Evolutionary conservation across 2,888 invertebrate species (phyloP).

Genomic region (Cancer borealis): DNA sequence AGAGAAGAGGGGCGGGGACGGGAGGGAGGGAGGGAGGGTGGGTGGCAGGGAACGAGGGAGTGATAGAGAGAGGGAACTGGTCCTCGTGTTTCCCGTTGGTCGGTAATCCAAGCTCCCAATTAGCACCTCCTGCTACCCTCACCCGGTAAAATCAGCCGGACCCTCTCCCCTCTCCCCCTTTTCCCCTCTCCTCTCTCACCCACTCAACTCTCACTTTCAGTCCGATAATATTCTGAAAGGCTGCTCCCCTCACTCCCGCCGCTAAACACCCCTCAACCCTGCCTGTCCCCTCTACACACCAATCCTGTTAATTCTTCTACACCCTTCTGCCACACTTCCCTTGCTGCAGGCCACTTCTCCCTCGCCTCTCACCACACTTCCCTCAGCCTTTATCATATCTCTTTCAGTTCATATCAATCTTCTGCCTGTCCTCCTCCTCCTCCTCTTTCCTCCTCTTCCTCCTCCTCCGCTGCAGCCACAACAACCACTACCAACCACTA

Average conservation of each 20-base stretch:
- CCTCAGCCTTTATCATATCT: neutral
- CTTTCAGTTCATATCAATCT: too few species aligned
- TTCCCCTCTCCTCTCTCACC: conserved; percentile 7
- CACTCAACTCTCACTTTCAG: conserved; percentile 56
- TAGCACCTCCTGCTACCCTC: conserved; percentile 50
- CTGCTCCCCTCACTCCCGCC: conserved; percentile 28
- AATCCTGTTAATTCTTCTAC: conserved; percentile 60
- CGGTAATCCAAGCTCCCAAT: conserved; percentile 54
- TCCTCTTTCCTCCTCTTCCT: too few species aligned
- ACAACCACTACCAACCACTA: too few species aligned
- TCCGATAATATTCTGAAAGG: conserved; percentile 27
- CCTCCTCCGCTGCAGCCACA: too few species aligned
- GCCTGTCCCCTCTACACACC: conserved; percentile 53
- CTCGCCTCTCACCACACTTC: neutral
- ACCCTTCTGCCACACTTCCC: conserved; percentile 40
- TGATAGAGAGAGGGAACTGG: neutral
- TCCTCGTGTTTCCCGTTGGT: conserved; percentile 42
- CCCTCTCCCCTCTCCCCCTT: conserved; percentile 39
- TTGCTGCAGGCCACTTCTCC: neutral
- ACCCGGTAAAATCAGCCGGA: conserved; percentile 53
- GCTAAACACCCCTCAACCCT: conserved; percentile 41
- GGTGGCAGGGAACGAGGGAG: conserved; percentile 17
- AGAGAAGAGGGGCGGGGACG: neutral
- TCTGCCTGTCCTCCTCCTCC: too few species aligned
- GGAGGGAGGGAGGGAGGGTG: neutral